A percentile compares a stretch with the other conserved stretches of the same genome.
phyloP scores from a whole-genome alignment of 2,888 invertebrate genomes.

The Euclidia mi region DNA sequence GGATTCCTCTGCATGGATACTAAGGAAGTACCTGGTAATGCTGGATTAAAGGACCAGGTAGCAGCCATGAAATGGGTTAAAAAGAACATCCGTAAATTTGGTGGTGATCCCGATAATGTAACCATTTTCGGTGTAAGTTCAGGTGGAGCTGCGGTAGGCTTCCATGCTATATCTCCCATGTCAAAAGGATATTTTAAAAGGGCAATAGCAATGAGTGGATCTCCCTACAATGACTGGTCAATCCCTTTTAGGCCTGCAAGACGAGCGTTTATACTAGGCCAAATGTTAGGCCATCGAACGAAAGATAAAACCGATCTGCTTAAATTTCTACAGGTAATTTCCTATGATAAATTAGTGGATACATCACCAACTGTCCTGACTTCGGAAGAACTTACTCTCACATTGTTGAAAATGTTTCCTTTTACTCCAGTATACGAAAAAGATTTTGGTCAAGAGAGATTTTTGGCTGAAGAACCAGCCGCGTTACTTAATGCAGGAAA shows the following conservation, averaged over 20 bases:
- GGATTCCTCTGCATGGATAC: conserved; percentile 79
- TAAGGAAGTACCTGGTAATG: conserved; percentile 81
- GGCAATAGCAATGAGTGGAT: conserved; percentile 92
- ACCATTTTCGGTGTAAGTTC: conserved; percentile 84
- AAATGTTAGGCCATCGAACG: not conserved
- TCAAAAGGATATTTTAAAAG: conserved; percentile 77
- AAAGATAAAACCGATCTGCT: too few species aligned
- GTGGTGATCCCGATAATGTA: conserved; percentile 79
- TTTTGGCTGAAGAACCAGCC: conserved; percentile 6
- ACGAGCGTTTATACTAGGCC: not conserved
- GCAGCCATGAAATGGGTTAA: conserved; percentile 79
- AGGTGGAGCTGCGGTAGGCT: conserved; percentile 71
- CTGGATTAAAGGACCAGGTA: conserved; percentile 86
- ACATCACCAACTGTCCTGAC: too few species aligned
- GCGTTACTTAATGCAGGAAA: conserved; percentile 1
- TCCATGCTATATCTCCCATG: conserved; percentile 81
- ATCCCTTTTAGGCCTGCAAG: not conserved
- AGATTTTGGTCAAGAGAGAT: conserved; percentile 12
- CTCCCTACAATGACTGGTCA: not conserved
- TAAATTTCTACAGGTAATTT: too few species aligned
- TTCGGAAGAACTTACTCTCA: too few species aligned
- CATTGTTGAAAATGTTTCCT: not conserved
- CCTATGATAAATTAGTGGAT: too few species aligned
- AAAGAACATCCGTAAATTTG: conserved; percentile 75
- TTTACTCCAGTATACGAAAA: conserved; percentile 10